Base-by-base conservation (phyloP, 2,888 invertebrate species). In the Seira musarum region DNA sequence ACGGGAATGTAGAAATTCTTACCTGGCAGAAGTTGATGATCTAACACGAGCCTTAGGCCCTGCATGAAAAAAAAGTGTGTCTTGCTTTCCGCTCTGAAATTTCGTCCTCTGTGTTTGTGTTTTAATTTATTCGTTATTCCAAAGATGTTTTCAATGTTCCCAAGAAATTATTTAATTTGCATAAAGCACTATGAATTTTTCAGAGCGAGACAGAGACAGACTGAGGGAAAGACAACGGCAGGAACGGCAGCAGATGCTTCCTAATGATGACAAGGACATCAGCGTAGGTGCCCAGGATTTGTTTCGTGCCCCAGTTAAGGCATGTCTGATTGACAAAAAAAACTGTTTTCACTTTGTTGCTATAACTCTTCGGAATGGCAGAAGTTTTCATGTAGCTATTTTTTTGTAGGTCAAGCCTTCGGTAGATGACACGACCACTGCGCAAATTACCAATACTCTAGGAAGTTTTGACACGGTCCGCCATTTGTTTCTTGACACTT, bases 131-230 rank as follows among this genome's bases (percentile, higher is more conserved):
- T 67, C 21, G 67, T 21, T 49, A 46, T 67, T 67, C 8, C 30
- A 30, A 5, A 5, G 3, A 30, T 30, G 40, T 67, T 67, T 17
- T 19, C 21, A 13, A 57, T 57, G 15, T 13, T n/a, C 10, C 10
- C 15, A 15, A 15, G 17, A 17, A 57, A 5, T 57, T 21, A 19
- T 21, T 57, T 57, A 21, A 19, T 21, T 21, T 57, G 21, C 21
- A 57, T 57, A 57, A 19, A 17, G 21, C 57, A 17, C 2, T 19
- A 21, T 57, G 57, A 21, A 57, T 17, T 65, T 81, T 79, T 13
- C 72, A 84, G 86, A 87, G 83, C 84, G 84, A 85, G 86, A 87
- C 82, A 83, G 87, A 83, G 86, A 87, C 82, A 85, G 86, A 80
- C 83, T 83, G 77, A 82, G 83, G 82, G 87, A 87, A 71, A 83